Base-by-base conservation (phyloP, 2,113 vertebrate species). In the Emydocephalus ijimae region DNA sequence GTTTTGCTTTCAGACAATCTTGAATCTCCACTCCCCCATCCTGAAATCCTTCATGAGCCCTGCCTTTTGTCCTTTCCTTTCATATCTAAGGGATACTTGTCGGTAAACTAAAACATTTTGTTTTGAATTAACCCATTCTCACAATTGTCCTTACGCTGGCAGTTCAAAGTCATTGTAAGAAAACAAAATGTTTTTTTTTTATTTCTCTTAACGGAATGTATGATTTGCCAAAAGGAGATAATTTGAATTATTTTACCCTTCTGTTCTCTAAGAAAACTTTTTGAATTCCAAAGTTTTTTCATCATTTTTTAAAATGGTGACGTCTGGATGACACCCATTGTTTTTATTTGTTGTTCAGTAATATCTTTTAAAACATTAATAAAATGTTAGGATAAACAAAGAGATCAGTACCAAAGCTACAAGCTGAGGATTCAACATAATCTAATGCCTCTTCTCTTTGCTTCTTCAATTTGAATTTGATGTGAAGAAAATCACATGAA, bases 381-480 rank as follows among this genome's bases (percentile, higher is more conserved):
- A 96, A n/a, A 59, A 87, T 24, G 64, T 93, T 94, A 92, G 69
- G 24, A 20, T 90, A 90, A 39, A 90, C 48, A 91, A 92, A 91
- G 94, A 89, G 91, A 43, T 92, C 90, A 91, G 23, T 90, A 94
- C 54, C 85, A 23, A 10, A 12, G 23, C 11, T 29, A 55, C 92
- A 94, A 45, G 86, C 57, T 90, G 91, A 93, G 26, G 85, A 90
- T 93, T 97, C 95, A 95, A 87, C 90, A 94, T 64, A 95, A 93
- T 61, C 43, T 5, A 85, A 81, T n/a, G 48, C 69, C 89, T 90
- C 90, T 69, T 69, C n/a, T 69, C 12, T 93, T 96, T 94, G 86
- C 92, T 90, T 86, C 91, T 88, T 95, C 94, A 93, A 48, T 85
- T 97, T 96, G 94, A 94, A 96, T 96, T 91, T 87, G 94, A 96